These are phyloP conservation scores for Ptyas mucosa DNA, from an alignment of 2,113 vertebrate genomes.

Conservation along the genomic window DNA sequence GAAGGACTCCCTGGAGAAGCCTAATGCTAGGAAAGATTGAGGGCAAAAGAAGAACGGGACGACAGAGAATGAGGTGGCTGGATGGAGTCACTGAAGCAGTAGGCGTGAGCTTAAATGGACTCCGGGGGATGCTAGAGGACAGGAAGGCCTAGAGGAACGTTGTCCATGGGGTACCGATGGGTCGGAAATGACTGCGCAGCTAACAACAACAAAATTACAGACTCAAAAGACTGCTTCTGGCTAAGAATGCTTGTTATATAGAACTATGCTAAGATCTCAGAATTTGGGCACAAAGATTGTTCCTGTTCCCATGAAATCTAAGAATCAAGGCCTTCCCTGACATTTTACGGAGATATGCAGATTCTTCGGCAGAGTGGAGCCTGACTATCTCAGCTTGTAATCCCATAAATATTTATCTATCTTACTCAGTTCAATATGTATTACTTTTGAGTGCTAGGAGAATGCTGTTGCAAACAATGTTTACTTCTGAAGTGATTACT, in stretches of 20 bases:
- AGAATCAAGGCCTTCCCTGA: not conserved
- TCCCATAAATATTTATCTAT: not conserved
- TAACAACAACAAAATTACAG: no score
- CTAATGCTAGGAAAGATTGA: no score
- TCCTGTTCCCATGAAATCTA: not conserved
- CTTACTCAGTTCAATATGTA: not conserved
- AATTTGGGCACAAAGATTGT: not conserved
- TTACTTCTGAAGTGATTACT: not conserved
- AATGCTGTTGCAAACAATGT: not conserved
- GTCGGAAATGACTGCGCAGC: no score
- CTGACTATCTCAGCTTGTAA: not conserved
- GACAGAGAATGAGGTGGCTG: no score
- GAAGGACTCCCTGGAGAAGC: no score
- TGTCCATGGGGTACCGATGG: no score
- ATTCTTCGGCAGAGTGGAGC: not conserved
- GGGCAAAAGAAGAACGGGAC: no score
- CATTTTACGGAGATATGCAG: not conserved
- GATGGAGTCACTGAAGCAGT: no score
- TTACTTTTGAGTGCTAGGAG: not conserved
- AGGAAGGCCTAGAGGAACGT: no score
- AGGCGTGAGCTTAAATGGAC: no score
- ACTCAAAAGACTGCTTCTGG: fast-evolving
- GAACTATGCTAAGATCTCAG: not conserved
- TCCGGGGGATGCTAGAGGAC: no score
- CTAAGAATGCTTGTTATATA: not conserved